Evolutionary conservation across 2,113 vertebrate genomes (phyloP), one percentile per base, ranked within the genome.

Genomic region (Cyphomyrus discorhynchus): DNA sequence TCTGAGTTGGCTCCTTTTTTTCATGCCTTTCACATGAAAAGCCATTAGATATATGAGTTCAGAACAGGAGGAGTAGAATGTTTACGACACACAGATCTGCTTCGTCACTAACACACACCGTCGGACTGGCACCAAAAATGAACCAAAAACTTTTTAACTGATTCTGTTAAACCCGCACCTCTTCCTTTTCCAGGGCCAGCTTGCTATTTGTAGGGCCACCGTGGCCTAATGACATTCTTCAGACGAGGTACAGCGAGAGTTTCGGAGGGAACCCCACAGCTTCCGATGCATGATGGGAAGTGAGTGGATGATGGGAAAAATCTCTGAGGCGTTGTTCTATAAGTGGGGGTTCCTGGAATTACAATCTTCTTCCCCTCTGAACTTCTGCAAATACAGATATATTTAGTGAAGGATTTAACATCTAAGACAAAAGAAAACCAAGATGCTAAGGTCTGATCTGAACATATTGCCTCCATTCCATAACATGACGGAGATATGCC

Each of bases 1-100:
- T 74, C 62, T 31, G 62, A 88, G 88, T 49, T 70, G 24, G 27
- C 31, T 53, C 15, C 7, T 50, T 80, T 89, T 88, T 82, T 49
- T 35, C 47, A 35, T 49, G 88, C 66, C 35, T 89, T 7, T 89
- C 70, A 80, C 47, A 52, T 89, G 47, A 89, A 89, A 89, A 89
- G 70, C 50, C 74, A 53, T 47, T 66, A 53, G 70, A 77, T 74
- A 52, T 87, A 53, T 21, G 49, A 89, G 88, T 74, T 89, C 31
- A 82, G 19, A 82, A 80, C n/a, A 17, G 47, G 27, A 35, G 47
- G 88, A 82, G 88, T 46, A 24, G 66, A n/a, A 89, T 52, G 70
- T 42, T 52, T 82, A 82, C 66, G 74, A 17, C 46, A 39, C 27
- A 53, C 24, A 56, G 46, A 56, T 39, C 85, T 15, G 27, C 50